Evolutionary conservation across 1,140 invertebrate genomes (phyloP).

Genomic region (Eueides isabella): DNA sequence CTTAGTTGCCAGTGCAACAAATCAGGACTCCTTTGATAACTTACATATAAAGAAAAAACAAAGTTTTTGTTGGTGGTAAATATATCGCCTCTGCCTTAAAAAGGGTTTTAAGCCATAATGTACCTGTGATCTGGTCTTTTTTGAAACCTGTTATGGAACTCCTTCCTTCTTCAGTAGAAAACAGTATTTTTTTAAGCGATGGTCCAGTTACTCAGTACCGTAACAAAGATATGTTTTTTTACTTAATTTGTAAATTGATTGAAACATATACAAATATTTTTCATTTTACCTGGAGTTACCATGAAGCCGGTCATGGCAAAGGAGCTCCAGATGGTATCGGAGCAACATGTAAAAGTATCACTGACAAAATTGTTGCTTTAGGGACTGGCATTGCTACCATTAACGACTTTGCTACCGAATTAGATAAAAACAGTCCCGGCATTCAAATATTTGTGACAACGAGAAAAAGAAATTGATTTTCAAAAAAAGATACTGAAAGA

Average conservation of each 20-base stretch:
- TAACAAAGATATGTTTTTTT: constrained; percentile 45
- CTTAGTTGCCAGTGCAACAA: constrained; percentile 38
- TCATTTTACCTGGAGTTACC: constrained; percentile 62
- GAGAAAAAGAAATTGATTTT: background rate
- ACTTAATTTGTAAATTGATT: constrained; percentile 31
- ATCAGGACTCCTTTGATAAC: constrained; percentile 34
- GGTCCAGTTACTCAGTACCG: constrained; percentile 43
- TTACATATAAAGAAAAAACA: constrained; percentile 35
- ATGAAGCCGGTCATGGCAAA: constrained; percentile 74
- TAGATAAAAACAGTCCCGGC: background rate
- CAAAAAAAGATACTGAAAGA: background rate
- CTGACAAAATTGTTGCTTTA: constrained; percentile 35
- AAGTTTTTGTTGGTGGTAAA: constrained; percentile 39
- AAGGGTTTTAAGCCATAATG: constrained; percentile 11
- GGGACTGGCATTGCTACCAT: background rate
- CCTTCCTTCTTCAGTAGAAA: constrained; percentile 27
- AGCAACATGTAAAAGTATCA: constrained; percentile 66
- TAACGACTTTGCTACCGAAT: background rate
- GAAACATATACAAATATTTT: constrained; percentile 37
- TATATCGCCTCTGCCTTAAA: constrained; percentile 38
- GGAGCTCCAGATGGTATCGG: constrained; percentile 75
- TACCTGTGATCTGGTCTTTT: constrained; percentile 51
- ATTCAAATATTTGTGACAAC: background rate
- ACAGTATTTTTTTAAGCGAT: constrained; percentile 43
- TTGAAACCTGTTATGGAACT: constrained; percentile 38